Conservation (phyloP, 1,140 invertebrate genomes). For the Augochlora pura region DNA sequence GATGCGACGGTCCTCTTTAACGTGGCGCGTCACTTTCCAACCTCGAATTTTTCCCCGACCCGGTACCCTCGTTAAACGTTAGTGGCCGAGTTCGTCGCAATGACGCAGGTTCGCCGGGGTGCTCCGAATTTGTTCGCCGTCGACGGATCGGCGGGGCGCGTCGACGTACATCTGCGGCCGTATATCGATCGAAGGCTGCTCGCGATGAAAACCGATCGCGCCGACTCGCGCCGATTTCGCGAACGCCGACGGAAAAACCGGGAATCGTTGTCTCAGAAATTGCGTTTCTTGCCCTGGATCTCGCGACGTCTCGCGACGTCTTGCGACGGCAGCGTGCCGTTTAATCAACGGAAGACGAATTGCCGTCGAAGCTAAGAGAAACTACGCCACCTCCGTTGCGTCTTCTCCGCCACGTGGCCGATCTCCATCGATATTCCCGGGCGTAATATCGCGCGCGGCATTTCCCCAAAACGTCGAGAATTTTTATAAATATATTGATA, state of each 20-base stretch:
- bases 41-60: conserved; percentile 36
- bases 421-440: neutral
- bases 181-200: neutral
- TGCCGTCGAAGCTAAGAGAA: neutral
- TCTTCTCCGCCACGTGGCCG: neutral
- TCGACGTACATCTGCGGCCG: neutral
- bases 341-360: neutral
- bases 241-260: neutral
- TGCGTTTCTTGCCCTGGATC: neutral
- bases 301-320: neutral
- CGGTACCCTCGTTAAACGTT: neutral
- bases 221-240: neutral
- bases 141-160: neutral
- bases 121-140: neutral
- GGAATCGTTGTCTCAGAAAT: neutral
- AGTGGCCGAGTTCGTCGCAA: neutral
- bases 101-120: neutral
- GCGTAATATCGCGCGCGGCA: no score
- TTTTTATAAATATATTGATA: no score
- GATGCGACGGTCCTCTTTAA: conserved; percentile 48
- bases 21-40: conserved; percentile 23
- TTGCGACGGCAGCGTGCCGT: neutral
- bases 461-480: no score
- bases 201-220: neutral
- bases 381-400: neutral